phyloP scores from a whole-genome alignment of 2,113 vertebrate genomes.

The Phodopus roborovskii region DNA sequence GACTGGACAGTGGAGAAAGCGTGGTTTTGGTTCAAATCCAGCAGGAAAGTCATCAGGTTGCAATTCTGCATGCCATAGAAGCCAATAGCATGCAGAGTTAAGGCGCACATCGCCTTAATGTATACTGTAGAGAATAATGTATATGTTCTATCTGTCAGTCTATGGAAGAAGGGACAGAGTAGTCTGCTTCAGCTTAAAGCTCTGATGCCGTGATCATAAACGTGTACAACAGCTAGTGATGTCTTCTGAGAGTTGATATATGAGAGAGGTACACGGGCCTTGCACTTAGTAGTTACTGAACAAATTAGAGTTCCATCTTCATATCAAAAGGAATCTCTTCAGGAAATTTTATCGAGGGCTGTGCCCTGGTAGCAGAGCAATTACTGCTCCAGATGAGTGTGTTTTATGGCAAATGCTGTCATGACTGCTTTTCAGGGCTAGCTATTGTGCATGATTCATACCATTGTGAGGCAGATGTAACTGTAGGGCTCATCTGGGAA shows the following conservation, averaged over 20 bases:
- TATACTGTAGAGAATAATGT: constrained; percentile 30
- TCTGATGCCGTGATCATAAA: constrained; percentile 82
- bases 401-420: constrained; percentile 80
- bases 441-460: constrained; percentile 67
- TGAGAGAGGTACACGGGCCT: constrained; percentile 82
- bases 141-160: constrained; percentile 69
- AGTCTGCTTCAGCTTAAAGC: constrained; percentile 82
- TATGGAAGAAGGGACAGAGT: constrained; percentile 65
- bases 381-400: constrained; percentile 75
- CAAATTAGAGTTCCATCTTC: constrained; percentile 83
- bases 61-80: constrained; percentile 69
- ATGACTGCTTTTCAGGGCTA: constrained; percentile 27
- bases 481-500: not conserved
- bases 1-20: constrained; percentile 67
- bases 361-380: constrained; percentile 80
- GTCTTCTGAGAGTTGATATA: constrained; percentile 82
- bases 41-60: constrained; percentile 58
- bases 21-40: constrained; percentile 67
- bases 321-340: constrained; percentile 73
- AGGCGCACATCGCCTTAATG: constrained; percentile 13
- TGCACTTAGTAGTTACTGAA: constrained; percentile 75
- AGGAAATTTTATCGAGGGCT: constrained; percentile 74
- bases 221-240: constrained; percentile 86
- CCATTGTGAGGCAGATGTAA: constrained; percentile 51
- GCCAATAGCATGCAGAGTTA: constrained; percentile 40